These are phyloP conservation scores for Endotricha flammealis DNA, from an alignment of 2,888 invertebrate genomes.

Conservation along the genomic window DNA sequence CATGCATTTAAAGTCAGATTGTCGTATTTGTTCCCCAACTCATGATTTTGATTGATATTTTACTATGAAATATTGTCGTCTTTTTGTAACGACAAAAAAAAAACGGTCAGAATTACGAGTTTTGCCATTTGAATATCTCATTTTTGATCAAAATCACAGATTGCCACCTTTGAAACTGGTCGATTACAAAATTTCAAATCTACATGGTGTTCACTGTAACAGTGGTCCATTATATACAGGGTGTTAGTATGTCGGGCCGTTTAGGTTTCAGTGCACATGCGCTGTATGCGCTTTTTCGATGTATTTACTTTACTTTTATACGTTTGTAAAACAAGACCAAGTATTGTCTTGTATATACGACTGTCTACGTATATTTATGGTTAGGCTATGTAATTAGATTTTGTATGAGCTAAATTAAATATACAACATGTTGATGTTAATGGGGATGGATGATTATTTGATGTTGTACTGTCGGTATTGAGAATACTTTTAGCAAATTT, in stretches of 20 bases:
- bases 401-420: constrained; percentile 70
- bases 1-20: too few species aligned
- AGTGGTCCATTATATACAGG: not conserved
- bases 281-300: constrained; percentile 46
- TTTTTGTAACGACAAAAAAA: too few species aligned
- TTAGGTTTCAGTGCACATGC: constrained; percentile 28
- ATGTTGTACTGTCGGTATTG: constrained; percentile 12
- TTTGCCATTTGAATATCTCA: too few species aligned
- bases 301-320: constrained; percentile 49
- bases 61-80: too few species aligned
- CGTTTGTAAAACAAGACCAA: constrained; percentile 30
- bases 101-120: too few species aligned
- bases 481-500: too few species aligned
- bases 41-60: too few species aligned
- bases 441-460: constrained; percentile 21
- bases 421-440: constrained; percentile 53
- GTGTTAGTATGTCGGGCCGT: not conserved
- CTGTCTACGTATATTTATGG: constrained; percentile 52
- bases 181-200: too few species aligned
- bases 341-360: constrained; percentile 40
- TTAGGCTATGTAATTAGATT: constrained; percentile 65
- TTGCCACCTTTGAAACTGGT: too few species aligned
- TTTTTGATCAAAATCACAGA: too few species aligned
- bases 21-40: too few species aligned
- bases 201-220: too few species aligned